These are phyloP conservation scores for Podarcis cretensis DNA, from an alignment of 2,113 vertebrate genomes.

Conservation along the genomic window DNA sequence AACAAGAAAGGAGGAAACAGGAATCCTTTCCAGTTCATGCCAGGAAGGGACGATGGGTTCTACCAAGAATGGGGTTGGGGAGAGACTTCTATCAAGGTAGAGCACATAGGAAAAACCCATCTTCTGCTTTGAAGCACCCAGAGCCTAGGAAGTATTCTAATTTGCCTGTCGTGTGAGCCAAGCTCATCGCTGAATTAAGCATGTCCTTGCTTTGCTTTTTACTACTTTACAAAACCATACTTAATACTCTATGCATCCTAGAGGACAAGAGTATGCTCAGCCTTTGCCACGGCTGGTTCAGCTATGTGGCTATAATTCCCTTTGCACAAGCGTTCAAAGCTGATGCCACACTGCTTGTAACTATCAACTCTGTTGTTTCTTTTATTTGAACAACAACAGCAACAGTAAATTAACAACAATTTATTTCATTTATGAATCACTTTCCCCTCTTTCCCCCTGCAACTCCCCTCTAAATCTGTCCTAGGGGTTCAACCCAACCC, in stretches of 20 bases:
- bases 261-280: too few species aligned
- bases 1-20: neutral
- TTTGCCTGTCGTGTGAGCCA: neutral
- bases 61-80: neutral
- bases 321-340: too few species aligned
- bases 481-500: too few species aligned
- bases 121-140: neutral
- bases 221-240: too few species aligned
- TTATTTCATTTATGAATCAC: too few species aligned
- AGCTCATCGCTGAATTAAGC: neutral
- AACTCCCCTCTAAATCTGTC: too few species aligned
- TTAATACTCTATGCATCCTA: too few species aligned
- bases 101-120: neutral
- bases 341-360: neutral
- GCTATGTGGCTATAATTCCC: neutral
- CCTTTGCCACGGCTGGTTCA: neutral
- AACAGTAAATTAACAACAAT: too few species aligned
- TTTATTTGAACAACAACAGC: neutral
- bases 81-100: neutral
- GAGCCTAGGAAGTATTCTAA: neutral
- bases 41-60: neutral
- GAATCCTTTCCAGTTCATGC: neutral
- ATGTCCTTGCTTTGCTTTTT: too few species aligned
- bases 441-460: too few species aligned
- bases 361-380: neutral